These are phyloP conservation scores for Trachelus iudaicus DNA, from an alignment of 2,888 invertebrate genomes.

Conservation along the genomic window DNA sequence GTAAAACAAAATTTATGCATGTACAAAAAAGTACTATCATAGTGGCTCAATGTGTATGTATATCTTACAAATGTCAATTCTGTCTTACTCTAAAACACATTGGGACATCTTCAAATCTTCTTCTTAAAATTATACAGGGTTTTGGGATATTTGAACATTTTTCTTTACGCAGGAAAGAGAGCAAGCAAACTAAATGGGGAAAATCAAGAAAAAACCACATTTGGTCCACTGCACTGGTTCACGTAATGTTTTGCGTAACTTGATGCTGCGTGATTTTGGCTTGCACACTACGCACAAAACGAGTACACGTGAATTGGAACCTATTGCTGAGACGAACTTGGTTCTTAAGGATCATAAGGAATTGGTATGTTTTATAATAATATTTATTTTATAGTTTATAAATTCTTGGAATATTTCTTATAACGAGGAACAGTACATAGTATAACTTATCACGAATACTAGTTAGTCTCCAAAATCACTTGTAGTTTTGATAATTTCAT, in stretches of 20 bases:
- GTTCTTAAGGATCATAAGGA: constrained; percentile 72
- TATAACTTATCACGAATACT: neutral
- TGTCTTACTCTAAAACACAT: neutral
- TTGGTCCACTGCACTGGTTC: constrained; percentile 35
- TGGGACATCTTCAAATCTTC: neutral
- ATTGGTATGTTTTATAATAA: constrained; percentile 67
- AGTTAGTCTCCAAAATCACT: neutral
- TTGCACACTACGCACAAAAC: constrained; percentile 49
- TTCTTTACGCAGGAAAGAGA: neutral
- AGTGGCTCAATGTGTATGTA: neutral
- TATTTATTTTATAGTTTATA: neutral
- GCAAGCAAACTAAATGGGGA: constrained; percentile 38
- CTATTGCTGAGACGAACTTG: constrained; percentile 75
- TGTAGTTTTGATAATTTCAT: neutral
- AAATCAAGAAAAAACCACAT: constrained; percentile 37
- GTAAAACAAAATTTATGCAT: neutral
- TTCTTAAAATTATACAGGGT: neutral
- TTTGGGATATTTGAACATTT: neutral
- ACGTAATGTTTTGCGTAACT: constrained; percentile 50
- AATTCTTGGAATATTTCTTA: neutral
- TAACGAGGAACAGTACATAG: neutral
- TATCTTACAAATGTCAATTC: neutral
- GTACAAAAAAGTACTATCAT: no score
- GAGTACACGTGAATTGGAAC: constrained; percentile 70
- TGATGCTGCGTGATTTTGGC: constrained; percentile 57